Evolutionary conservation across 2,797 vertebrate genomes (phyloP), one percentile per base, ranked within the genome.

Genomic region (Anableps anableps): DNA sequence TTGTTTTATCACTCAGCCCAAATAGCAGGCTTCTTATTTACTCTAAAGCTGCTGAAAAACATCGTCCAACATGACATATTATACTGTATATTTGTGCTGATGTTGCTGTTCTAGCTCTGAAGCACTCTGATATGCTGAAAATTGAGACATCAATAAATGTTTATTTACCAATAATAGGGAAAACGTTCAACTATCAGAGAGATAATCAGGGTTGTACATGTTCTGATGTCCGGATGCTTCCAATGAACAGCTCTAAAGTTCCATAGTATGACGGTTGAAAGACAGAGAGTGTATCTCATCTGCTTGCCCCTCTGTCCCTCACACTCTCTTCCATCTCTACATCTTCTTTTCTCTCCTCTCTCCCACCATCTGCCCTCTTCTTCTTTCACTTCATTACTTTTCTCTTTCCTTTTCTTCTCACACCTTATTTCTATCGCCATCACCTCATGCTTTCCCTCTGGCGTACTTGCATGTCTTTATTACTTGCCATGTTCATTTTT

Each of bases 351-450:
- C 31, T 64, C 60, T 81, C 45, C 55, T 53, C 23, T 80, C 82
- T 83, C 72, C 29, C 74, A 80, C 80, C 74, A 66, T 80, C 82
- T 80, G 66, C 72, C 81, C 79, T 73, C 51, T 23, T 9, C 79
- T 62, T 76, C 51, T 45, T 74, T 79, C 60, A 48, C 31, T 50
- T 71, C 79, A 60, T 64, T 64, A 17, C 31, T 64, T 64, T 34
- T 60, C 36, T 31, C 50, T 26, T 75, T 23, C 45, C 58, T 17
- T 41, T 60, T 47, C 38, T 19, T 55, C 76, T 86, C 73, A 21
- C 77, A 82, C 83, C 70, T 86, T 60, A 62, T 83, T 87, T 88
- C 80, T 80, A 70, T 70, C 36, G 0, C 43, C 43, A 8, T 77
- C 79, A 76, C 73, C 83, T 85, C 36, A 47, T 47, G 14, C 48